These are phyloP conservation scores for Sapajus apella DNA, from an alignment of 2,113 vertebrate genomes.

Conservation along the genomic window DNA sequence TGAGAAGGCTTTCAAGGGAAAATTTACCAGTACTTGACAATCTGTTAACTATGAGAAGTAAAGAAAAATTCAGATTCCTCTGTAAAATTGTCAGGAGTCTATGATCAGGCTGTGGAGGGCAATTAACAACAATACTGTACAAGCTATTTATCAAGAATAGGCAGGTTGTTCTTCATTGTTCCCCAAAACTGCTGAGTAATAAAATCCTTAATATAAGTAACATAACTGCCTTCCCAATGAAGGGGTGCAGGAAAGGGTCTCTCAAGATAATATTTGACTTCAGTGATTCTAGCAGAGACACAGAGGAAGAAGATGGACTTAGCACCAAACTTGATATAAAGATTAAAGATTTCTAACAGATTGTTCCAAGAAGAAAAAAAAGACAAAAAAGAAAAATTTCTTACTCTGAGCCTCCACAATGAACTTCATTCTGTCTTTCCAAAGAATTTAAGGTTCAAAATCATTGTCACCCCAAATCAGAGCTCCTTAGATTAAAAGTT, in stretches of 20 bases:
- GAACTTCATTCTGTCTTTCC: not conserved
- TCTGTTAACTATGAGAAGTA: not conserved
- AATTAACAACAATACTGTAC: not conserved
- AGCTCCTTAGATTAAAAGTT: conserved; percentile 28
- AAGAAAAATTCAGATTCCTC: conserved; percentile 4
- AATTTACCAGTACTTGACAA: conserved; percentile 11
- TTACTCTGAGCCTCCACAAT: conserved; percentile 20
- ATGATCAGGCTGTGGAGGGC: not conserved
- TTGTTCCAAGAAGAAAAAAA: not conserved
- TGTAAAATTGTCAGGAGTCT: not conserved
- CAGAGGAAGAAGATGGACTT: not conserved
- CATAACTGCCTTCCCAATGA: not conserved
- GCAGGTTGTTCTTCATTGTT: not conserved
- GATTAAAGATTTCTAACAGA: not conserved
- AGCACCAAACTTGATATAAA: conserved; percentile 8
- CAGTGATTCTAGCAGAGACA: not conserved
- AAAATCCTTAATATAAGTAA: not conserved
- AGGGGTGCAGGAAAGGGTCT: not conserved
- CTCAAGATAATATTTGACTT: conserved; percentile 32
- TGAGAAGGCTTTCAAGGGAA: not conserved
- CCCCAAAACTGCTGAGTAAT: not conserved
- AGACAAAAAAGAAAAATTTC: not conserved
- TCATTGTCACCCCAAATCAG: not conserved
- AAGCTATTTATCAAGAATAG: not conserved
- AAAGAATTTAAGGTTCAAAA: conserved; percentile 38